Conservation (phyloP, 2,888 invertebrate genomes). For the Tricholauxania praeusta region DNA sequence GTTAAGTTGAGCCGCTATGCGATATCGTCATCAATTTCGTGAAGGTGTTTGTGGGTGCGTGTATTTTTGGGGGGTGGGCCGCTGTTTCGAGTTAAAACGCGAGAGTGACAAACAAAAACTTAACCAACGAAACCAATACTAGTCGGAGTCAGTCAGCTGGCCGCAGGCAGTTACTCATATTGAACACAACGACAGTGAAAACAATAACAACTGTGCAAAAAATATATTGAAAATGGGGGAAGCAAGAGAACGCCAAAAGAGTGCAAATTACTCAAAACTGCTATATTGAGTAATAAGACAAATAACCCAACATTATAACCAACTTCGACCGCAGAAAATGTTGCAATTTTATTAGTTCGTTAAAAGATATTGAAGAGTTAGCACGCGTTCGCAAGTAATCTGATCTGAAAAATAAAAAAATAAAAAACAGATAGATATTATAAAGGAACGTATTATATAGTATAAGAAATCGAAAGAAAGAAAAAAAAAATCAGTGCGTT, state of each 20-base stretch:
- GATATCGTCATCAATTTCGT: too few relatives aligned
- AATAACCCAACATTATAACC: slow-evolving; percentile 29
- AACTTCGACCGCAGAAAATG: slow-evolving; percentile 43
- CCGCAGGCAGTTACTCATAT: neutral
- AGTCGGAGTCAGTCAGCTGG: neutral
- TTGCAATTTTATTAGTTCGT: slow-evolving; percentile 52
- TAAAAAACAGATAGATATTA: too few relatives aligned
- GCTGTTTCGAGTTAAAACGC: too few relatives aligned
- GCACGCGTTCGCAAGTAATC: slow-evolving; percentile 41
- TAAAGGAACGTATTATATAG: neutral
- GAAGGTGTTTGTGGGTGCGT: too few relatives aligned
- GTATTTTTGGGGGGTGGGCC: too few relatives aligned
- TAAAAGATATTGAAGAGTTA: slow-evolving; percentile 48
- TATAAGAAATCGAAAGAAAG: neutral
- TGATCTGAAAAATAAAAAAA: too few relatives aligned
- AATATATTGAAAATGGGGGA: slow-evolving; percentile 13
- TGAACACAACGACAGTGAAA: neutral
- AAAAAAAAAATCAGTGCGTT: slow-evolving; percentile 5
- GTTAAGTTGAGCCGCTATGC: too few relatives aligned
- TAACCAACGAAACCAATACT: too few relatives aligned
- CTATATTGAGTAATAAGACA: neutral
- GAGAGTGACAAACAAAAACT: too few relatives aligned
- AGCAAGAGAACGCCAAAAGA: slow-evolving; percentile 16
- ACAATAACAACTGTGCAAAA: neutral
- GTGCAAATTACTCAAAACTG: slow-evolving; percentile 18